phyloP scores from a whole-genome alignment of 1,140 invertebrate species.

The Neuroterus valhalla region DNA sequence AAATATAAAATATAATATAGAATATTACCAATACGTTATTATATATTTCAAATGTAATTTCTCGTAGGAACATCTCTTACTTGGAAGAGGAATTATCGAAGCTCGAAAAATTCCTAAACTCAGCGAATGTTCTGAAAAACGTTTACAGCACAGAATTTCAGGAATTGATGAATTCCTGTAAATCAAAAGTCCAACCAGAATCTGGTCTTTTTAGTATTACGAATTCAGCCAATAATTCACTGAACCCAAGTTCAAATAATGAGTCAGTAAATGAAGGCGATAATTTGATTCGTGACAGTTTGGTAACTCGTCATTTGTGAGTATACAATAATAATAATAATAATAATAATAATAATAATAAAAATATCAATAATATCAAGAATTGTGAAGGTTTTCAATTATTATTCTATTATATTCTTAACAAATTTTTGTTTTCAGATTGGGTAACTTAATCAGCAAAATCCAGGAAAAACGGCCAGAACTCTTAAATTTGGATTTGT shows the following conservation, averaged over 20 bases:
- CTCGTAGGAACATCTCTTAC: slow-evolving; percentile 43
- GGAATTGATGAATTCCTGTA: slow-evolving; percentile 27
- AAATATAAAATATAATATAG: too few species aligned
- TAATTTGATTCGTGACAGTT: slow-evolving; percentile 60
- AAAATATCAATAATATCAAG: too few species aligned
- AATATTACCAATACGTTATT: slow-evolving; percentile 2
- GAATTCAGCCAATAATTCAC: neutral
- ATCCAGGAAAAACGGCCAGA: neutral
- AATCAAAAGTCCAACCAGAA: neutral
- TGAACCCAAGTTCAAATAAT: slow-evolving; percentile 5
- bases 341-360: too few species aligned
- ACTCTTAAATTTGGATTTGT: neutral
- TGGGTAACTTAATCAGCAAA: slow-evolving; percentile 44
- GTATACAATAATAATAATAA: slow-evolving; percentile 38
- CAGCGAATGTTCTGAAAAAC: slow-evolving; percentile 42
- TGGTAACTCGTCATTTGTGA: slow-evolving; percentile 58
- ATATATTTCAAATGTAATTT: neutral
- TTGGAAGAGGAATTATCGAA: slow-evolving; percentile 45
- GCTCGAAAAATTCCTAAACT: slow-evolving; percentile 48
- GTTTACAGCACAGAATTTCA: slow-evolving; percentile 45
- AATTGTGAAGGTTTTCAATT: neutral
- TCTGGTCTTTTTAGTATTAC: neutral
- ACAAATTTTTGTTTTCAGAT: slow-evolving; percentile 41
- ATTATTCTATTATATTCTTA: slow-evolving; percentile 15
- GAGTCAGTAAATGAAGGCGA: slow-evolving; percentile 37